Percentiles rank a stretch among this genome's conserved stretches.
Evolutionary conservation across 2,888 invertebrate genomes (phyloP).

Genomic region (Melitaea athalia): DNA sequence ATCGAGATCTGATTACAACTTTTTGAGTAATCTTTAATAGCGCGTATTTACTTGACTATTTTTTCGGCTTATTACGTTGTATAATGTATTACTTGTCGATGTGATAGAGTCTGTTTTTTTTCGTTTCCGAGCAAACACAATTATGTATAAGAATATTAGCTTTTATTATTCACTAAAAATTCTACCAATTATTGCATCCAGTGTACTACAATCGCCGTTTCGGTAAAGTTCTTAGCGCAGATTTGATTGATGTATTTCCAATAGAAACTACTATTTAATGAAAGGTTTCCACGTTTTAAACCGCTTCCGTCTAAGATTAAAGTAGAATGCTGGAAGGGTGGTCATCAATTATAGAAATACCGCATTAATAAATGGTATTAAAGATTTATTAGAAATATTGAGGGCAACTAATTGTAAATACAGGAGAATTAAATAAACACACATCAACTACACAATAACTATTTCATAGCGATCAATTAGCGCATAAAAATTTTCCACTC

Average conservation of each 20-base stretch:
- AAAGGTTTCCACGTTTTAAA: slow-evolving; percentile 60
- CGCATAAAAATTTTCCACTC: no score
- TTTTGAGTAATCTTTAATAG: no score
- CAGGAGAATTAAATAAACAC: no score
- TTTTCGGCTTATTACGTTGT: no score
- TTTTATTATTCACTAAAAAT: background rate
- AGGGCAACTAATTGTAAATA: background rate
- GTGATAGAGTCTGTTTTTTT: no score
- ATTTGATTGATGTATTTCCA: slow-evolving; percentile 61
- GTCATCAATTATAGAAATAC: slow-evolving; percentile 55
- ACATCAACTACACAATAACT: no score
- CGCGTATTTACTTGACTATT: no score
- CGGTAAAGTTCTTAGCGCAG: slow-evolving; percentile 47
- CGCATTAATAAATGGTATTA: slow-evolving; percentile 46
- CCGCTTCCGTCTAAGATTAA: slow-evolving; percentile 45
- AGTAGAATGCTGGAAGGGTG: slow-evolving; percentile 70
- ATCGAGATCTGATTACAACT: no score
- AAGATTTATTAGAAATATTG: slow-evolving; percentile 34
- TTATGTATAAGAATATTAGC: background rate
- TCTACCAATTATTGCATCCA: slow-evolving; percentile 22
- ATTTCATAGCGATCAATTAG: no score
- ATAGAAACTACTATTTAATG: slow-evolving; percentile 54
- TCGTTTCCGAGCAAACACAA: no score
- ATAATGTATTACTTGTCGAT: no score
- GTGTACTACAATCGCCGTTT: slow-evolving; percentile 36